Base-by-base conservation (phyloP, 2,888 invertebrate genomes). In the Zygaena filipendulae region DNA sequence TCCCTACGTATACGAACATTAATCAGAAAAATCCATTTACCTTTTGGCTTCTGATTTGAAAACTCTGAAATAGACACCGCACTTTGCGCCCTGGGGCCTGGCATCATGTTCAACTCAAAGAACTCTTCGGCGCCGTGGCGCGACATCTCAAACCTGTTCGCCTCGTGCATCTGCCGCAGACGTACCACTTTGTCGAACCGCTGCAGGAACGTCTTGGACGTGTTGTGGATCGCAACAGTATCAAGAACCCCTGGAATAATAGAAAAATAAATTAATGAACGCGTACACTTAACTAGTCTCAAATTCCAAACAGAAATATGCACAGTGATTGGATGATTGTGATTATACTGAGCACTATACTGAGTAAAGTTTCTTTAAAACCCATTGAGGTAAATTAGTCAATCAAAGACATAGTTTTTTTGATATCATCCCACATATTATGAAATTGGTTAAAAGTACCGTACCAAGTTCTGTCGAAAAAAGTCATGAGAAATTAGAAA, bases 161-260 rank as follows among this genome's bases (percentile, higher is more conserved):
- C 63, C 16, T 60, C 57, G 14, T 79, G 55, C 27, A 79, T 30
- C 32, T 77, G 75, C 2, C 77, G 61, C n/a, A 79, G 46, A 5
- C 79, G 63, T 22, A 83, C 81, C 16, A 82, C 81, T 26, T 71
- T 71, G 47, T 87, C 84, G 35, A 89, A 86, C 30, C 79, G 75
- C 53, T 83, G 81, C 21, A 89, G 69, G 47, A 89, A 89, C 1
- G 60, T 63, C 47, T 84, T 81, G 1, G 84, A 85, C 1, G 68
- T 63, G 19, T 83, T 83, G 19, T 84, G 81, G 12, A 89, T 81
- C 3, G 58, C 52, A 44, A 84, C 80, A 1, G 79, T 82, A 52
- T 90, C 88, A 20, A 90, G 49, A 8, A 74, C 62, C 24, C 77
- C 88, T 88, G 53, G 6, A 56, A 54, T 36, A 27, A 12, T 12